phyloP scores from a whole-genome alignment of 2,797 vertebrate genomes.

The Moxostoma hubbsi region DNA sequence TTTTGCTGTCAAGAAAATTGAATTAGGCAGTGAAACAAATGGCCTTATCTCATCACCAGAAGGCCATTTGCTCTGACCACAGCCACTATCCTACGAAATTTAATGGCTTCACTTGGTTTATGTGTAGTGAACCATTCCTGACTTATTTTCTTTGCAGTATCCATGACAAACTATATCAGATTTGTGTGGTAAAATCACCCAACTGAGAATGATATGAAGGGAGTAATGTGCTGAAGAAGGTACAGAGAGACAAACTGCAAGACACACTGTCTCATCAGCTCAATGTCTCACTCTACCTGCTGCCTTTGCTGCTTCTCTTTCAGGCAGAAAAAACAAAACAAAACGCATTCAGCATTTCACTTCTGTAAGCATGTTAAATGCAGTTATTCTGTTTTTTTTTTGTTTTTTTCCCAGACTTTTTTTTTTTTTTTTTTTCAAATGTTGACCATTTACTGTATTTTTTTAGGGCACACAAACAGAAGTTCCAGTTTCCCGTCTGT shows the following conservation, averaged over 20 bases:
- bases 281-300: conserved; percentile 30
- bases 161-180: conserved; percentile 13
- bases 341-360: conserved; percentile 20
- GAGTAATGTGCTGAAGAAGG: conserved; percentile 32
- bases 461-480: not conserved
- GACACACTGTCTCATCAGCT: conserved; percentile 40
- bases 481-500: no score
- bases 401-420: conserved; percentile 3
- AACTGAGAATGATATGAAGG: conserved; percentile 34
- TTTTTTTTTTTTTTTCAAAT: not conserved
- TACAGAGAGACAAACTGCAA: conserved; percentile 42
- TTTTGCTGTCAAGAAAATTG: conserved; percentile 17
- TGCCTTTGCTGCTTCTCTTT: conserved; percentile 4
- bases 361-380: conserved; percentile 29
- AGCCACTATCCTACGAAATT: conserved; percentile 19
- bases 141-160: conserved; percentile 24
- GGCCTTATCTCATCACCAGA: conserved; percentile 17
- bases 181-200: conserved; percentile 32
- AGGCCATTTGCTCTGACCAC: conserved; percentile 35
- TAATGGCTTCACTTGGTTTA: conserved; percentile 22
- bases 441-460: not conserved
- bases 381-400: not conserved
- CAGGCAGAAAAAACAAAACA: conserved; percentile 1
- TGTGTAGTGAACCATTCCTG: conserved; percentile 4
- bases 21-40: conserved; percentile 30